phyloP scores from a whole-genome alignment of 2,888 invertebrate species.

The Xiphydria camelus region DNA sequence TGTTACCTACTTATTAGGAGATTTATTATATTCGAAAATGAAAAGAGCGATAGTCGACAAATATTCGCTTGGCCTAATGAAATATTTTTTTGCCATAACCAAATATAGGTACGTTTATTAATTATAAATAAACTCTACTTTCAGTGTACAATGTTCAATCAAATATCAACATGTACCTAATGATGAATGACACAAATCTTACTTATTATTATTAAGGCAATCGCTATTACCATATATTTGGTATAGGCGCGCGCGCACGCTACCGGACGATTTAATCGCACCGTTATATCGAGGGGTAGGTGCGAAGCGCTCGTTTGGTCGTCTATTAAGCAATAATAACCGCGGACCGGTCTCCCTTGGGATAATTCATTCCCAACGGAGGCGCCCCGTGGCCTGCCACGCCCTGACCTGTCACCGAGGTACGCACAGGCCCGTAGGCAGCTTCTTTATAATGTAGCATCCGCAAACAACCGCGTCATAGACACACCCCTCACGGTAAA shows the following conservation, averaged over 20 bases:
- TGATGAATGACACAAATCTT: too few relatives aligned
- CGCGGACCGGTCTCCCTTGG: constrained; percentile 17
- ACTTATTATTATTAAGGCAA: too few relatives aligned
- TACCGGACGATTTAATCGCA: constrained; percentile 43
- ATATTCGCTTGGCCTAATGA: too few relatives aligned
- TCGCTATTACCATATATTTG: too few relatives aligned
- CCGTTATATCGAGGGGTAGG: constrained; percentile 43
- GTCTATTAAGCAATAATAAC: constrained; percentile 55
- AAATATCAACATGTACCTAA: too few relatives aligned
- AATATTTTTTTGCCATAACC: too few relatives aligned
- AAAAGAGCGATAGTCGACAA: too few relatives aligned
- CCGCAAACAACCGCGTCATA: constrained; percentile 50
- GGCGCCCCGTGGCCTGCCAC: constrained; percentile 53
- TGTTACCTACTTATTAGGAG: too few relatives aligned
- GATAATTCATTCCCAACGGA: constrained; percentile 53
- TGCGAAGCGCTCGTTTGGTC: constrained; percentile 51
- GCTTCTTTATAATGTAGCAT: constrained; percentile 50
- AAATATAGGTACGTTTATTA: too few relatives aligned
- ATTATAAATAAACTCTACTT: too few relatives aligned
- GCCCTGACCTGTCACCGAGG: constrained; percentile 45
- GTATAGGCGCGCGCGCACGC: constrained; percentile 17
- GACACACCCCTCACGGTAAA: constrained; percentile 41
- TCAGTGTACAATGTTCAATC: too few relatives aligned
- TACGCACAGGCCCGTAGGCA: constrained; percentile 36
- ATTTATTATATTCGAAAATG: too few relatives aligned